Conservation (phyloP, 2,113 vertebrate genomes). For the Stercorarius parasiticus region DNA sequence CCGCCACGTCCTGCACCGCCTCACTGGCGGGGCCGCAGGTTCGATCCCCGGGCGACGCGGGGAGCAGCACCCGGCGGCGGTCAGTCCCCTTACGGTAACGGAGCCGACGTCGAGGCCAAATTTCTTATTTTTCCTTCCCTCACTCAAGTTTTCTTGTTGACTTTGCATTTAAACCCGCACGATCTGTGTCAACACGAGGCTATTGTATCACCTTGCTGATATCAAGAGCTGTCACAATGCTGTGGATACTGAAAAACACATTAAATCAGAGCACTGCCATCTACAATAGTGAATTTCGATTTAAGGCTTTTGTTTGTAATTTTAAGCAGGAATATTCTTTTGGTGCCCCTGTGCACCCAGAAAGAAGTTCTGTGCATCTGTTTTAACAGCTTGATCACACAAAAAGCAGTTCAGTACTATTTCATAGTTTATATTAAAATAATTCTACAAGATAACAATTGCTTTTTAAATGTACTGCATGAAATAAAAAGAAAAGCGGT, state of each 20-base stretch:
- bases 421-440: not conserved
- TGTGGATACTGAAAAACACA: not conserved
- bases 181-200: not conserved
- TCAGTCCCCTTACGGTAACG: fast-evolving
- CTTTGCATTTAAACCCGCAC: fast-evolving
- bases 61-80: too few relatives aligned
- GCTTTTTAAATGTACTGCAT: not conserved
- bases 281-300: too few relatives aligned
- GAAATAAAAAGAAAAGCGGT: not conserved
- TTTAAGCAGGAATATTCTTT: not conserved
- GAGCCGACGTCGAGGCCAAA: too few relatives aligned
- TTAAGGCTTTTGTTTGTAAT: not conserved
- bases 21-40: too few relatives aligned
- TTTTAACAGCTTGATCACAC: not conserved
- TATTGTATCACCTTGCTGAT: fast-evolving
- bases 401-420: not conserved
- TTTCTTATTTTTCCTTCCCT: too few relatives aligned
- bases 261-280: not conserved
- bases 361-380: not conserved
- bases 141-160: too few relatives aligned
- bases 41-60: too few relatives aligned
- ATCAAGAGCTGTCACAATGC: not conserved
- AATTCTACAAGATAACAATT: not conserved
- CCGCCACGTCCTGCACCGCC: not conserved
- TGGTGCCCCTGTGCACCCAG: not conserved